phyloP scores from a whole-genome alignment of 2,797 vertebrate genomes.

The Atherinosoma microstoma region DNA sequence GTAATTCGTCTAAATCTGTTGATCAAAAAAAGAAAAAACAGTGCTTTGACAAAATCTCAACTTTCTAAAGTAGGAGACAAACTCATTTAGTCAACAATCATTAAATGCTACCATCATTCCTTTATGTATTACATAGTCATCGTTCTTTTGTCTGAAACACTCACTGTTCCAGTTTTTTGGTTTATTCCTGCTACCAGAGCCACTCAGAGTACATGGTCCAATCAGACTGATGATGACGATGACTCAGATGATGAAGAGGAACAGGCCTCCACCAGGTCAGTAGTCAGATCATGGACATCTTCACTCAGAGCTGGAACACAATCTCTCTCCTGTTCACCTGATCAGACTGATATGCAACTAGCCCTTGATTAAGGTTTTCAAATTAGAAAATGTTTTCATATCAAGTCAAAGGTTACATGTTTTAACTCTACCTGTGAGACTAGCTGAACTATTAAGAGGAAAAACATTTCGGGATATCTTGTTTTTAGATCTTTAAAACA shows the following conservation, averaged over 20 bases:
- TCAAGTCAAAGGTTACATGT: too few relatives aligned
- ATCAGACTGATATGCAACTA: background rate
- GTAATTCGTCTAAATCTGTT: too few relatives aligned
- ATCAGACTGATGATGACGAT: constrained; percentile 17
- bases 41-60: too few relatives aligned
- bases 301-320: too few relatives aligned
- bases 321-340: background rate
- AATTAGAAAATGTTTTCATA: background rate
- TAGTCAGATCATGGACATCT: background rate
- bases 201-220: constrained; percentile 1
- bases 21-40: too few relatives aligned
- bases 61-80: background rate
- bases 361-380: background rate
- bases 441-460: background rate
- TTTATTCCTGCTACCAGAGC: background rate
- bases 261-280: constrained; percentile 40
- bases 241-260: constrained; percentile 40
- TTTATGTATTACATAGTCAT: too few relatives aligned
- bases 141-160: background rate
- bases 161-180: background rate
- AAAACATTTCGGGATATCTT: background rate
- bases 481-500: background rate
- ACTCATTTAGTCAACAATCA: background rate
- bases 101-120: too few relatives aligned
- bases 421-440: too few relatives aligned